Conservation (phyloP, 2,888 invertebrate genomes). For the Rotaria sp. region DNA sequence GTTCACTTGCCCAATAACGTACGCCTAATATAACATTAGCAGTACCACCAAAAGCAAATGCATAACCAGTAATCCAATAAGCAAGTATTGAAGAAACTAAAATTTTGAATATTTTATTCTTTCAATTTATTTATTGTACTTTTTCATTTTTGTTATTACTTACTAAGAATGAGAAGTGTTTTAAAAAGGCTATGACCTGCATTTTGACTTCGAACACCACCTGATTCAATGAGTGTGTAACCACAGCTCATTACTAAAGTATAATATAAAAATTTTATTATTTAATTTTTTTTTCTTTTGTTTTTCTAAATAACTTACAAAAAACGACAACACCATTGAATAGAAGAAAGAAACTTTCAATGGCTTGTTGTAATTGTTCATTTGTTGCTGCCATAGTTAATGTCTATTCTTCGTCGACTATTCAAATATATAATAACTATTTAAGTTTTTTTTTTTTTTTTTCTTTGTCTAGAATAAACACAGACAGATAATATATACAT, state of each 20-base stretch:
- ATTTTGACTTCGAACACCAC: conserved; percentile 28
- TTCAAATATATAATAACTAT: conserved; percentile 1
- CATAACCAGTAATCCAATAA: conserved; percentile 26
- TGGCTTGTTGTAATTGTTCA: not conserved
- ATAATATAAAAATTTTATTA: too few species aligned
- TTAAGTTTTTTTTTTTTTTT: not conserved
- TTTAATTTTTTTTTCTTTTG: too few species aligned
- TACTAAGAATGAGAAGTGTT: not conserved
- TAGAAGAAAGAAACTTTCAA: conserved; percentile 28
- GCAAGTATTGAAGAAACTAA: not conserved
- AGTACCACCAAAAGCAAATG: conserved; percentile 3
- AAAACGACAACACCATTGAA: conserved; percentile 19
- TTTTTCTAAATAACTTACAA: not conserved
- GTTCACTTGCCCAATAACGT: not conserved
- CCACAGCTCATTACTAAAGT: conserved; percentile 26
- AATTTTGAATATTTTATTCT: too few species aligned
- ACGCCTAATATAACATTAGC: conserved; percentile 5
- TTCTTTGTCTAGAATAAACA: conserved; percentile 7
- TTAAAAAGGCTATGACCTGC: conserved; percentile 23
- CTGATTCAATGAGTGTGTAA: conserved; percentile 29
- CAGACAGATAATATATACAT: not conserved
- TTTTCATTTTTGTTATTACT: not conserved
- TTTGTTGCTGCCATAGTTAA: not conserved
- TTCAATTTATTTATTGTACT: not conserved
- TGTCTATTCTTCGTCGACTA: not conserved